These are phyloP conservation scores for Bolborhynchus lineola DNA, from an alignment of 2,113 vertebrate genomes.

Conservation along the genomic window DNA sequence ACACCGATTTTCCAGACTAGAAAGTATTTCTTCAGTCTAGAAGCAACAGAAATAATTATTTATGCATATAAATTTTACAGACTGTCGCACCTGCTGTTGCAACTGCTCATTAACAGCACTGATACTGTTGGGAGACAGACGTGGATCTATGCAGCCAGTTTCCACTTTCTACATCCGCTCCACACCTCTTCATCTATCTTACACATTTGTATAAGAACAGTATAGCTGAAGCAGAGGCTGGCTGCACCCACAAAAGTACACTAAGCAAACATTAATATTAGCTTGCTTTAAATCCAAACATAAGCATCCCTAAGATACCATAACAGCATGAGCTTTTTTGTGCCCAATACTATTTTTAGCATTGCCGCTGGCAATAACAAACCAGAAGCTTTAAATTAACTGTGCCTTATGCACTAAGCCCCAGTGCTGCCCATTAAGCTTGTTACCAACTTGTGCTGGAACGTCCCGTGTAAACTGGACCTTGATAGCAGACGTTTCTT, in stretches of 20 bases:
- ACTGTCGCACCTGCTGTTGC: background rate
- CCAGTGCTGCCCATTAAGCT: background rate
- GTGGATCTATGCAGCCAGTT: background rate
- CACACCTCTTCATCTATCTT: background rate
- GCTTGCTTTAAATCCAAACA: background rate
- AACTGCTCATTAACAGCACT: background rate
- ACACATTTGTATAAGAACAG: background rate
- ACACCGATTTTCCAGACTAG: slow-evolving; percentile 64
- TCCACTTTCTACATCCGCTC: background rate
- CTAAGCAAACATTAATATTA: background rate
- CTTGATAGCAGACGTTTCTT: background rate
- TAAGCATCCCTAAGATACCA: background rate
- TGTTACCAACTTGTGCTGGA: background rate
- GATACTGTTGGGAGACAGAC: background rate
- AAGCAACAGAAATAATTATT: background rate
- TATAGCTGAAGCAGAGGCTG: background rate
- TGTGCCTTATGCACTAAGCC: background rate
- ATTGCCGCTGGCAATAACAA: background rate
- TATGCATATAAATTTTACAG: background rate
- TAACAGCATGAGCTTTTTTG: background rate
- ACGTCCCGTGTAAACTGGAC: background rate
- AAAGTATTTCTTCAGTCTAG: slow-evolving; percentile 71
- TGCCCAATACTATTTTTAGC: background rate
- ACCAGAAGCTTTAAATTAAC: background rate
- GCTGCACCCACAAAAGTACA: background rate